Evolutionary conservation across 2,113 vertebrate species (phyloP).

Genomic region (Myotis davidii): DNA sequence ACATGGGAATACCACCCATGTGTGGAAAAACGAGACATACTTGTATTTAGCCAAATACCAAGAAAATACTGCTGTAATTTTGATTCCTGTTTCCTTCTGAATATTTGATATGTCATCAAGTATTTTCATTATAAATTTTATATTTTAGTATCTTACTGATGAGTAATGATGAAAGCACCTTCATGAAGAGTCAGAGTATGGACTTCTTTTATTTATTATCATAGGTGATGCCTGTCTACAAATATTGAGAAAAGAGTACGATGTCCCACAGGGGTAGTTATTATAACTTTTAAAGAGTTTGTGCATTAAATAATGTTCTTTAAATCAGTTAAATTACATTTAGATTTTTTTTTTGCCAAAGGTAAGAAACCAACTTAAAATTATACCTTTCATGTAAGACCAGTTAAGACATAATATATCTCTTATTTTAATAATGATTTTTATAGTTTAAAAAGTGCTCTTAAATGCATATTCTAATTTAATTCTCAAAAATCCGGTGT

Average conservation of each 20-base stretch:
- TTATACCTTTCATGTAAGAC: neutral
- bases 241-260: neutral
- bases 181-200: neutral
- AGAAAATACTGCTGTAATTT: neutral
- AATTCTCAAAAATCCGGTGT: neutral
- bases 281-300: neutral
- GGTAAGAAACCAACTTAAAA: neutral
- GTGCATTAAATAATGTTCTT: neutral
- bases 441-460: neutral
- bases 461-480: neutral
- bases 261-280: neutral
- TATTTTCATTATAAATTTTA: neutral
- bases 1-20: slow-evolving; percentile 29
- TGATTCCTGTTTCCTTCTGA: neutral
- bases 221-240: neutral
- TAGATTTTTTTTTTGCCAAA: neutral
- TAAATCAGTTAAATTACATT: neutral
- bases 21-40: slow-evolving; percentile 39
- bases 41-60: neutral
- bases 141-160: neutral
- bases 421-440: neutral
- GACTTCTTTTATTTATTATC: neutral
- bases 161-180: neutral
- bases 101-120: neutral
- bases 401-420: neutral